Evolutionary conservation across 2,113 vertebrate genomes (phyloP).

Genomic region (Pelecanus crispus): DNA sequence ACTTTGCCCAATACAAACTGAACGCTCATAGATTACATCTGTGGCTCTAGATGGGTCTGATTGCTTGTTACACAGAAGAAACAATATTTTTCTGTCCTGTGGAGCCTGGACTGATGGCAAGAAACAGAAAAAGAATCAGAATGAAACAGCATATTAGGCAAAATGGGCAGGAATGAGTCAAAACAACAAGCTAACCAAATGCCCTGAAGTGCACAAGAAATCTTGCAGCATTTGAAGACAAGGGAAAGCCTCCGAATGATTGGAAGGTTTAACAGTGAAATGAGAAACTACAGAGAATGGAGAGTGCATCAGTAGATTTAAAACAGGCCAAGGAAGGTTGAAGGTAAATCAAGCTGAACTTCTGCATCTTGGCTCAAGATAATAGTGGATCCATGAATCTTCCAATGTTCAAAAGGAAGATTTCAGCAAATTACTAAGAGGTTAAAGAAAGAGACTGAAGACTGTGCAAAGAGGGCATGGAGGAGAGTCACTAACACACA

Average conservation of each 20-base stretch:
- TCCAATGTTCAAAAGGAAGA: conserved; percentile 17
- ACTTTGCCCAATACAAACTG: neutral
- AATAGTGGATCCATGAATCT: conserved; percentile 32
- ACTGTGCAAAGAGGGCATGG: neutral
- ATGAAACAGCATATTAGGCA: neutral
- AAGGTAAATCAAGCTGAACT: conserved; percentile 30
- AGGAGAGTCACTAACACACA: neutral
- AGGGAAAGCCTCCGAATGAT: neutral
- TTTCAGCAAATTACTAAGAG: neutral
- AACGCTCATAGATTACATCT: neutral
- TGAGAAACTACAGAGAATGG: neutral
- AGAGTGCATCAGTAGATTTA: neutral
- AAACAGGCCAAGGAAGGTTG: neutral
- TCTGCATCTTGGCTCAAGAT: neutral
- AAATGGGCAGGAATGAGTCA: neutral
- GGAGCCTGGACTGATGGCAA: neutral
- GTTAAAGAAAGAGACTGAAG: neutral
- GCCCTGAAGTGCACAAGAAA: neutral
- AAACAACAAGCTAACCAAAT: neutral
- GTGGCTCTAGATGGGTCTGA: neutral
- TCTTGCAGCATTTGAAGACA: neutral
- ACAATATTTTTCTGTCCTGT: neutral
- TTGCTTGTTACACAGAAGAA: neutral
- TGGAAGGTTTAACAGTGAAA: neutral
- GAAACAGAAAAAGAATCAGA: neutral